phyloP scores from a whole-genome alignment of 2,113 vertebrate genomes.

The Ceyx margarethae region DNA sequence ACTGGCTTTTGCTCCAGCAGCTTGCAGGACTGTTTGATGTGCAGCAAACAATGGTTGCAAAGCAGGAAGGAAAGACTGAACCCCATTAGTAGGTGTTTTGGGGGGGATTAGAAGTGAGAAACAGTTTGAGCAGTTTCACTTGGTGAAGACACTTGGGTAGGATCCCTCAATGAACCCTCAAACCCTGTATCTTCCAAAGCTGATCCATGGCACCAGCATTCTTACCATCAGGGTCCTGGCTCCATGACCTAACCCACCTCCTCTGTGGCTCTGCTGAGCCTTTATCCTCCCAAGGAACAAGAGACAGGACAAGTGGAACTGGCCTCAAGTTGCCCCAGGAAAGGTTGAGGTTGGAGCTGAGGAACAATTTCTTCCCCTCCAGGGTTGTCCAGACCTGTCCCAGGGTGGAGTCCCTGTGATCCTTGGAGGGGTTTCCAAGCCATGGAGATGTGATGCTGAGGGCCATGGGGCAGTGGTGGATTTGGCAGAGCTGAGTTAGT shows the following conservation, averaged over 20 bases:
- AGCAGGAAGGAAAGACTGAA: not conserved
- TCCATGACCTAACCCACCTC: not conserved
- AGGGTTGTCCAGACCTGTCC: no score
- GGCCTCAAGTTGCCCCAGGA: no score
- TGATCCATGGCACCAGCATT: accelerated
- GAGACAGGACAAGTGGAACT: no score
- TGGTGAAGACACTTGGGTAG: not conserved
- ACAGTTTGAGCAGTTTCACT: not conserved
- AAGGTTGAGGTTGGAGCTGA: no score
- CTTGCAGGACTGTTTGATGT: not conserved
- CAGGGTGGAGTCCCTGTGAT: no score
- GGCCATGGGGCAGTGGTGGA: no score
- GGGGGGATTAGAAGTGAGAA: not conserved
- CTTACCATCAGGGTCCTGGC: not conserved
- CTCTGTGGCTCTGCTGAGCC: no score
- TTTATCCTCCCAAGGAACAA: no score
- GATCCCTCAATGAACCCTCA: not conserved
- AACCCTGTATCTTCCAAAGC: accelerated
- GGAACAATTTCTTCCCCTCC: no score
- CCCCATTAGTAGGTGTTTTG: not conserved
- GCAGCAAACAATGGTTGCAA: not conserved
- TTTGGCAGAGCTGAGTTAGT: no score
- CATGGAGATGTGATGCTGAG: no score
- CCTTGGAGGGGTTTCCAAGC: no score
- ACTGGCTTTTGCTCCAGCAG: accelerated